A percentile compares a stretch with the other conserved stretches of the same genome.
phyloP scores from a whole-genome alignment of 2,888 invertebrate species.

The Synanthedon tipuliformis region DNA sequence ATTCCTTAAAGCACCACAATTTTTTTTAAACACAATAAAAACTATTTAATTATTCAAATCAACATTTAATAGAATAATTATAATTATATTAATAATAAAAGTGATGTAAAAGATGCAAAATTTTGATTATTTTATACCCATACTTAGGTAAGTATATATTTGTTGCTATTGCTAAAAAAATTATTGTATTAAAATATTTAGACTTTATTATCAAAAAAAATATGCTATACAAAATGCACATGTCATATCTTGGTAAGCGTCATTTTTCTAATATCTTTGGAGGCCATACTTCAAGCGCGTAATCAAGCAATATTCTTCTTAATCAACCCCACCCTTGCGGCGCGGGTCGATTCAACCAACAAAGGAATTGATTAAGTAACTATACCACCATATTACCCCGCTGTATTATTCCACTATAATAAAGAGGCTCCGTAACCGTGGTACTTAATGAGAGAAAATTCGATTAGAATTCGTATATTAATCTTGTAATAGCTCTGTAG shows the following conservation, averaged over 20 bases:
- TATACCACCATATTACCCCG: constrained; percentile 66
- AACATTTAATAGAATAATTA: no score
- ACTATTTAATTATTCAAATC: no score
- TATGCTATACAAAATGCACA: not conserved
- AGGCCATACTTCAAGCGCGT: constrained; percentile 55
- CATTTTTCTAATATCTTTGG: constrained; percentile 29
- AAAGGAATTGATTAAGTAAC: constrained; percentile 71
- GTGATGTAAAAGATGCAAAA: no score
- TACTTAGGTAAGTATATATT: no score
- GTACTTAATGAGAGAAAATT: constrained; percentile 69
- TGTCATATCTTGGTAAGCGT: constrained; percentile 3
- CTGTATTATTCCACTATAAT: constrained; percentile 66
- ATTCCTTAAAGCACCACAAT: no score
- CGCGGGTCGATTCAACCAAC: constrained; percentile 65
- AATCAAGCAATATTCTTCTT: constrained; percentile 71
- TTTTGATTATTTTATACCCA: no score
- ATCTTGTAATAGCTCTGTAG: constrained; percentile 53
- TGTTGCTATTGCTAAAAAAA: no score
- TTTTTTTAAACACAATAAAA: no score
- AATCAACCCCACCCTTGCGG: constrained; percentile 64
- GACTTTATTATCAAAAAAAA: no score
- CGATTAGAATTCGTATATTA: constrained; percentile 66
- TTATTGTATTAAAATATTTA: no score
- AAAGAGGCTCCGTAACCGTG: constrained; percentile 65
- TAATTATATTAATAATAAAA: no score